phyloP scores from a whole-genome alignment of 2,113 vertebrate genomes.

The Globicephala melas region DNA sequence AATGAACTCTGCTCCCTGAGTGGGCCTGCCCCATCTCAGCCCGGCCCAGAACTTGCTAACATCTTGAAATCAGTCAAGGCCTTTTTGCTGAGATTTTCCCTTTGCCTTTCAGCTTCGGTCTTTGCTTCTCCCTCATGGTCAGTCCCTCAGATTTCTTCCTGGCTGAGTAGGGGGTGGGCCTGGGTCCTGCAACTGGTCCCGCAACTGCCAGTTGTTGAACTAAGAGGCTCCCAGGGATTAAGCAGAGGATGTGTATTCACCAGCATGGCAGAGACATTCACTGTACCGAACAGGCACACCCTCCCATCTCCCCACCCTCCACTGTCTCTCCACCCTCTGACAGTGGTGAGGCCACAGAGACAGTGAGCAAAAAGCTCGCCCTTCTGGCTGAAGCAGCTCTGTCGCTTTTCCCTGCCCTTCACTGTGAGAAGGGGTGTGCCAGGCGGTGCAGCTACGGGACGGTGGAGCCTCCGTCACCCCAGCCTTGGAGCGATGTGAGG shows the following conservation, averaged over 20 bases:
- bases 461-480: neutral
- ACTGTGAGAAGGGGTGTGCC: neutral
- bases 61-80: neutral
- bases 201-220: neutral
- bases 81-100: neutral
- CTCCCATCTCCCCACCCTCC: no score
- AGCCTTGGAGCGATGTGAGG: neutral
- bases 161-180: neutral
- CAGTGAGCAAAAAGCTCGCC: neutral
- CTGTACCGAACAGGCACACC: neutral
- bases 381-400: neutral
- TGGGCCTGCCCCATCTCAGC: neutral
- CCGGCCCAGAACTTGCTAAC: neutral
- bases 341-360: neutral
- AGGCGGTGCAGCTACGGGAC: neutral
- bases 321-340: no score
- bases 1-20: neutral
- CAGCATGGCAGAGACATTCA: accelerated
- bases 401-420: neutral
- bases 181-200: neutral
- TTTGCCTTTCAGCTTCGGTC: neutral
- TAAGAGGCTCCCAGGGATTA: neutral
- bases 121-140: neutral
- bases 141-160: neutral
- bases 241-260: neutral